Evolutionary conservation across 2,797 vertebrate species (phyloP), one percentile per base, ranked within the genome.

Genomic region (Squalus acanthias): DNA sequence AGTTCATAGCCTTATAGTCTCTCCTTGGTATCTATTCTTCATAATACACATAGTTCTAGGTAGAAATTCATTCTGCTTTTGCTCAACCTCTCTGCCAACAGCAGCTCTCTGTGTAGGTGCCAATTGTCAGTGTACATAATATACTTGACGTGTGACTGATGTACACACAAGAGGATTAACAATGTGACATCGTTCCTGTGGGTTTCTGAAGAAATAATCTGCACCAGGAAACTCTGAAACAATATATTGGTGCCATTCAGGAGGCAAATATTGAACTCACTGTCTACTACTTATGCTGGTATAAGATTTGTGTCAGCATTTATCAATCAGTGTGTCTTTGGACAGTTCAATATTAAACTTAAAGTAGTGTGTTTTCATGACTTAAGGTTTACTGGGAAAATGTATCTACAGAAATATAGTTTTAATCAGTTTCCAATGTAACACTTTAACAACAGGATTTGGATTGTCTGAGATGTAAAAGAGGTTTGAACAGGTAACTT

Each of bases 221-320:
- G 50, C n/a, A 69, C 1, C 63, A 69, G 39, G 20, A 46, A 93
- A 69, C n/a, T 17, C 6, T 69, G n/a, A 69, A 93, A 46, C n/a
- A 67, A 33, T 67, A 93, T 24, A n/a, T 93, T 22, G 39, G 63
- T 46, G 63, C n/a, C 63, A 69, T 85, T 50, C n/a, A 39, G n/a
- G 65, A 46, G n/a, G 91, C n/a, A 65, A 46, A 69, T 69, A 69
- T 39, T 67, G 67, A 69, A 93, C 17, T 93, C 39, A 46, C 4
- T 67, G 63, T 69, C 39, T 46, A 46, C 0, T 24, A 46, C 9
- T 93, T 65, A 93, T 46, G n/a, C 20, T 69, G n/a, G n/a, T n/a
- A 67, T 39, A 92, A 92, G 89, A 65, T 92, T 92, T 65, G 89
- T 20, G 17, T 93, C 91, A 93, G 91, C 60, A 92, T 65, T 92